These are phyloP conservation scores for Illadopsis cleaveri DNA, from an alignment of 2,113 vertebrate species.

Conservation along the genomic window DNA sequence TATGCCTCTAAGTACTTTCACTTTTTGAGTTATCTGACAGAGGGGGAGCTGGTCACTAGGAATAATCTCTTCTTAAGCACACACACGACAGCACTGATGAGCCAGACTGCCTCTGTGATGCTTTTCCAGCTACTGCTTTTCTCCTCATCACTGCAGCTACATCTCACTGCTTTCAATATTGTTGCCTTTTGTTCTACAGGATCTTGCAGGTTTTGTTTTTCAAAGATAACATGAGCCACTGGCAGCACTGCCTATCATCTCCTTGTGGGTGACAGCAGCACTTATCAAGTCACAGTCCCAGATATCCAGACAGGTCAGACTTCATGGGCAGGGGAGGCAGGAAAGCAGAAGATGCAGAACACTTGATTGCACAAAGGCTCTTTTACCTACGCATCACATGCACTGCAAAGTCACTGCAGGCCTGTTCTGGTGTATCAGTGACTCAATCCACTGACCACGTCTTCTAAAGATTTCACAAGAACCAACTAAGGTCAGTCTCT, in stretches of 20 bases:
- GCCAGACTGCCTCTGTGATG: not conserved
- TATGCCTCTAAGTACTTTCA: not conserved
- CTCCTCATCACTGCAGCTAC: constrained; percentile 8
- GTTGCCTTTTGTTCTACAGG: not conserved
- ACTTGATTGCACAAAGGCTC: not conserved
- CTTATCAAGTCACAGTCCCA: not conserved
- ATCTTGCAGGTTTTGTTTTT: constrained; percentile 16
- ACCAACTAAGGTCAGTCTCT: not conserved
- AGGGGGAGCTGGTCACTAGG: not conserved
- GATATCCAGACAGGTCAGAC: not conserved
- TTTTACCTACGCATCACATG: not conserved
- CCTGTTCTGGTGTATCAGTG: not conserved
- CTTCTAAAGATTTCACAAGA: not conserved
- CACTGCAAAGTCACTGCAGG: not conserved
- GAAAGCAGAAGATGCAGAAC: not conserved
- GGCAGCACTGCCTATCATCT: not conserved
- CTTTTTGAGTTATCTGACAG: not conserved
- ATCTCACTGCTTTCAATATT: constrained; percentile 26
- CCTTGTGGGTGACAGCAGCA: not conserved
- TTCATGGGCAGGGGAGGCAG: not conserved
- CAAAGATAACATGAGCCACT: constrained; percentile 8
- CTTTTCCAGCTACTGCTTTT: not conserved
- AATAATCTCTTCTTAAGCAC: not conserved
- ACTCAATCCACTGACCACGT: not conserved
- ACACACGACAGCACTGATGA: not conserved